Evolutionary conservation across 2,113 vertebrate genomes (phyloP).

Genomic region (Saguinus midas): DNA sequence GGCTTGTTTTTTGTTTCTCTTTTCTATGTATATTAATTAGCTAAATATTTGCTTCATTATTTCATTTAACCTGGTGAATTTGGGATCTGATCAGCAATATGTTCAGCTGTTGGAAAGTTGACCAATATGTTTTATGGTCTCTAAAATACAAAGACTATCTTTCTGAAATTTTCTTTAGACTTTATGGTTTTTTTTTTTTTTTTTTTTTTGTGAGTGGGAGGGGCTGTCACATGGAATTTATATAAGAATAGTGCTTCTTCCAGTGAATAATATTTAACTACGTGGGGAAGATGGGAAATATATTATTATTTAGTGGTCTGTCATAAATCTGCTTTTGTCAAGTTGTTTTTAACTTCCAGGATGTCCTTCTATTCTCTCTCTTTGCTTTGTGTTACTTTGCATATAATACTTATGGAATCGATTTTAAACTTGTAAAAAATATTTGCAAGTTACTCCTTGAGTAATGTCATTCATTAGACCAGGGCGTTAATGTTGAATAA

Average conservation of each 20-base stretch:
- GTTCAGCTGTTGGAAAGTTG: background rate
- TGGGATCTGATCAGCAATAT: background rate
- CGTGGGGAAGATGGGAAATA: background rate
- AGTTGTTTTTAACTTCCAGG: background rate
- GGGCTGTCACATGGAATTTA: background rate
- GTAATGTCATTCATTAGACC: background rate
- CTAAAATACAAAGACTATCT: background rate
- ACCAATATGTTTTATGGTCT: background rate
- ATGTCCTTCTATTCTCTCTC: background rate
- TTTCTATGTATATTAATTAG: background rate
- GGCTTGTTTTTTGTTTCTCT: background rate
- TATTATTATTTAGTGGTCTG: background rate
- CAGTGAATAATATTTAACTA: background rate
- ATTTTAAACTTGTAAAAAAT: background rate
- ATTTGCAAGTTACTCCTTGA: background rate
- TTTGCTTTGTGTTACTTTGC: background rate
- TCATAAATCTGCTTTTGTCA: background rate
- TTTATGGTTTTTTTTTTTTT: background rate
- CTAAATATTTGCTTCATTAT: background rate
- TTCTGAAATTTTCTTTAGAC: background rate
- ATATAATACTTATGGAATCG: background rate
- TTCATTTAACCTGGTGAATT: slow-evolving; percentile 2
- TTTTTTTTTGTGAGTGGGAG: background rate
- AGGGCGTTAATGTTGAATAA: background rate
- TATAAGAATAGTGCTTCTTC: background rate